These are phyloP conservation scores for Myotis myotis DNA, from an alignment of 2,797 vertebrate species.

Conservation along the genomic window DNA sequence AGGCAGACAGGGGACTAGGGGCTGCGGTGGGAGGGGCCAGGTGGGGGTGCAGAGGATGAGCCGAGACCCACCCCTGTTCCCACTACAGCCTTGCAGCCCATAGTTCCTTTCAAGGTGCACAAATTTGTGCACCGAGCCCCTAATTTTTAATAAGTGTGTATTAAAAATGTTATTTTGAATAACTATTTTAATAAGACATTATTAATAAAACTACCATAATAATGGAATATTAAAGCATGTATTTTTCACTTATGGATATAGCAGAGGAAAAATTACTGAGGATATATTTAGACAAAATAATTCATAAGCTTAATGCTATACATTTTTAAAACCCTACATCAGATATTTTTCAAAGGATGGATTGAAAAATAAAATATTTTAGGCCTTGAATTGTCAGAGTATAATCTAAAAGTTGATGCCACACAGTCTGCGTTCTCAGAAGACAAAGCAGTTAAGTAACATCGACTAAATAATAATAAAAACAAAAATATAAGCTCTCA, in stretches of 20 bases:
- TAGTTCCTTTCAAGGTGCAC: too few relatives aligned
- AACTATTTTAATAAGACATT: not conserved
- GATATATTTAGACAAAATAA: not conserved
- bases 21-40: fast-evolving
- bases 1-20: too few relatives aligned
- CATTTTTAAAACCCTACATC: not conserved
- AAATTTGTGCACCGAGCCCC: too few relatives aligned
- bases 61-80: too few relatives aligned
- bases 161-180: not conserved
- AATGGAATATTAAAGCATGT: not conserved
- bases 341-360: not conserved
- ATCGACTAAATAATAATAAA: not conserved
- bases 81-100: too few relatives aligned
- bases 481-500: not conserved
- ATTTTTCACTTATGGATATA: not conserved
- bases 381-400: not conserved
- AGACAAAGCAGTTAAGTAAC: not conserved
- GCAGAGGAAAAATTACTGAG: not conserved
- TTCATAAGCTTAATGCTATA: not conserved
- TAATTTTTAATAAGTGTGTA: not conserved
- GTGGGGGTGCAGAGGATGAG: too few relatives aligned
- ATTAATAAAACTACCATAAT: not conserved
- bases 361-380: not conserved
- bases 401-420: not conserved
- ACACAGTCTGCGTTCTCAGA: not conserved